Conservation (phyloP, 2,797 vertebrate species). For the Sorex maritimensis region DNA sequence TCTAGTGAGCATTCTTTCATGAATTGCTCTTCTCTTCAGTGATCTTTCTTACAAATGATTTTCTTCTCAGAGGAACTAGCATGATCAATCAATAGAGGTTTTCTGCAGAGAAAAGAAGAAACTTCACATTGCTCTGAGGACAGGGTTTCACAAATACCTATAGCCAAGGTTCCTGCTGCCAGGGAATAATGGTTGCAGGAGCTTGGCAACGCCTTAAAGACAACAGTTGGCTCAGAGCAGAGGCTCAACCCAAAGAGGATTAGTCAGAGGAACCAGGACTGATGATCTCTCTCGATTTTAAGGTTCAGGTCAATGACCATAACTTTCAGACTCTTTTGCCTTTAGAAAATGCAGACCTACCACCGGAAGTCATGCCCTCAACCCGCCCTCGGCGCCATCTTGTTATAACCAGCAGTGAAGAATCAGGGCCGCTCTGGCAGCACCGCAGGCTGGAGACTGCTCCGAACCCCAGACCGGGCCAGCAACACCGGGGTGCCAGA, state of each 20-base stretch:
- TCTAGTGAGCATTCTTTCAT: background rate
- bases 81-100: conserved; percentile 67
- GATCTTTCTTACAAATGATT: conserved; percentile 66
- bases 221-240: background rate
- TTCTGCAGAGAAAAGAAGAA: conserved; percentile 69
- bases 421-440: too few relatives aligned
- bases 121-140: conserved; percentile 30
- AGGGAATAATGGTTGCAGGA: rapidly evolving
- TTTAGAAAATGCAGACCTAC: conserved; percentile 54
- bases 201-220: background rate
- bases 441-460: too few relatives aligned
- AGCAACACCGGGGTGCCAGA: too few relatives aligned
- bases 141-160: background rate
- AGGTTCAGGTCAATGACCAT: background rate
- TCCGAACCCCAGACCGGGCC: too few relatives aligned
- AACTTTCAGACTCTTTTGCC: conserved; percentile 14
- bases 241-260: background rate
- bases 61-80: conserved; percentile 50
- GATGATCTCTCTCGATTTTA: background rate
- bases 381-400: too few relatives aligned
- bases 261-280: background rate
- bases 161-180: background rate
- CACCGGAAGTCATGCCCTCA: too few relatives aligned
- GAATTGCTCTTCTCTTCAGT: conserved; percentile 16
- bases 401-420: too few relatives aligned